Percentiles rank a stretch among this genome's conserved stretches.
phyloP scores from a whole-genome alignment of 2,888 invertebrate species.

The Muscina levida region DNA sequence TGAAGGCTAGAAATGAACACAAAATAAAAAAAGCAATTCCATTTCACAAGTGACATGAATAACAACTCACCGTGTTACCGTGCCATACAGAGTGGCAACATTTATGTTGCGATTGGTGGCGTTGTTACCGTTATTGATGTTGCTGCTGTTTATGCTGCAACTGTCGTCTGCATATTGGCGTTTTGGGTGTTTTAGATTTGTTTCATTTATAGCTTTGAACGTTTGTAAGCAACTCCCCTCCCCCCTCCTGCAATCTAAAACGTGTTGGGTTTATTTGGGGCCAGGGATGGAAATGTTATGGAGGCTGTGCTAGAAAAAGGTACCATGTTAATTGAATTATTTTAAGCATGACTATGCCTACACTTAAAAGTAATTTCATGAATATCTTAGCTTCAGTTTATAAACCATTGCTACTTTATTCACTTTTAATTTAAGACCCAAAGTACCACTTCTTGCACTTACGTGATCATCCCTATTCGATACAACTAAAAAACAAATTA shows the following conservation, averaged over 20 bases:
- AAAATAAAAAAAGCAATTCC: conserved; percentile 15
- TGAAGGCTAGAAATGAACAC: conserved; percentile 66
- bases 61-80: conserved; percentile 37
- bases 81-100: conserved; percentile 27
- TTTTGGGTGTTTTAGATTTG: conserved; percentile 30
- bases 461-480: not conserved
- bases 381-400: too few relatives aligned
- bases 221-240: conserved; percentile 43
- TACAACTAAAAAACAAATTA: too few relatives aligned
- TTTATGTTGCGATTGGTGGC: not conserved
- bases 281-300: not conserved
- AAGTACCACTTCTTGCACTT: too few relatives aligned
- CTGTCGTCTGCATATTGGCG: conserved; percentile 14
- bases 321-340: too few relatives aligned
- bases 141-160: not conserved
- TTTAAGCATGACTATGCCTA: too few relatives aligned
- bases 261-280: conserved; percentile 46
- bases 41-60: conserved; percentile 47
- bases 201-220: conserved; percentile 39
- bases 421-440: too few relatives aligned
- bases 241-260: too few relatives aligned
- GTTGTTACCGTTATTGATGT: too few relatives aligned
- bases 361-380: too few relatives aligned
- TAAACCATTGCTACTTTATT: too few relatives aligned
- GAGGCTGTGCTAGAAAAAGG: not conserved